Conservation (phyloP, 2,888 invertebrate species). For the Sturmia bella region DNA sequence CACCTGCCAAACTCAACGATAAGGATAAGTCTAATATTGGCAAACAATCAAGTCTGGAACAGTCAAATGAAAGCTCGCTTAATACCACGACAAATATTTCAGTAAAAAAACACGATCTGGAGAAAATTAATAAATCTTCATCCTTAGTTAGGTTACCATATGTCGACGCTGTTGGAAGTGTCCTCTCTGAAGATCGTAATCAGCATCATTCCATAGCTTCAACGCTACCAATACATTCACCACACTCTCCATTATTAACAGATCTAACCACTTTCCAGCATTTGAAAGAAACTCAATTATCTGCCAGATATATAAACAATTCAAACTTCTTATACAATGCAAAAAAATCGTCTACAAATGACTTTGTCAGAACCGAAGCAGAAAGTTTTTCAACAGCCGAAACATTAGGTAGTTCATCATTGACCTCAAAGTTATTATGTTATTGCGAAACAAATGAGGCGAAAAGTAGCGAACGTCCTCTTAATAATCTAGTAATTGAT, state of each 20-base stretch:
- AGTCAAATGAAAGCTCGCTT: slow-evolving; percentile 1
- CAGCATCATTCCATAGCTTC: slow-evolving; percentile 71
- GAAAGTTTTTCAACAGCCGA: slow-evolving; percentile 48
- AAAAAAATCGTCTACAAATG: neutral
- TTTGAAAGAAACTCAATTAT: slow-evolving; percentile 73
- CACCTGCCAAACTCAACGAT: slow-evolving; percentile 74
- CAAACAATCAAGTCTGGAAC: neutral
- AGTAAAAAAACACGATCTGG: slow-evolving; percentile 1
- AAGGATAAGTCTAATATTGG: slow-evolving; percentile 13
- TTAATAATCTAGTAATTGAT: slow-evolving; percentile 16
- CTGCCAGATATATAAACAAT: slow-evolving; percentile 76
- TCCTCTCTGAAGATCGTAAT: slow-evolving; percentile 3
- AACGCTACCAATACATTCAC: slow-evolving; percentile 76
- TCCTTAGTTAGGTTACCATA: neutral
- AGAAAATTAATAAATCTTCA: slow-evolving; percentile 2
- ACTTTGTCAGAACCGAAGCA: slow-evolving; percentile 21
- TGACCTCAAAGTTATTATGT: slow-evolving; percentile 65
- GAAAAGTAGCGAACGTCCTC: neutral
- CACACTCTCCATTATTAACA: slow-evolving; percentile 75
- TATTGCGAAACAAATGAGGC: slow-evolving; percentile 61
- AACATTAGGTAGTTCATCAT: slow-evolving; percentile 30
- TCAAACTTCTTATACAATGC: slow-evolving; percentile 27
- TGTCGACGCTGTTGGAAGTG: neutral
- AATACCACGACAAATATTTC: neutral
- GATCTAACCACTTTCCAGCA: slow-evolving; percentile 69